phyloP scores from a whole-genome alignment of 2,888 invertebrate genomes.

The Pachymerium ferrugineum region DNA sequence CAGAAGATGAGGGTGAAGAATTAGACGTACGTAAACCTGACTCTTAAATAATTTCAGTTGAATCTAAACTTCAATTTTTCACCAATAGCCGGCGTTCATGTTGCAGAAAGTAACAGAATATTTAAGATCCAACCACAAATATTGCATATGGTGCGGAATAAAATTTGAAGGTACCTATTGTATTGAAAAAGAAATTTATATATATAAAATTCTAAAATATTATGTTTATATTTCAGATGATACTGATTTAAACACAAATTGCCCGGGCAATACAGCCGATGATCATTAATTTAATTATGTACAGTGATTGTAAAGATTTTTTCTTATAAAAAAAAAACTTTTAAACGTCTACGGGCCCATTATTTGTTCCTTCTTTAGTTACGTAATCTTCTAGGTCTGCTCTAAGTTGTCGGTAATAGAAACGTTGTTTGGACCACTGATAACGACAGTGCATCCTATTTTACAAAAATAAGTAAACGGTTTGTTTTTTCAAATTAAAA shows the following conservation, averaged over 20 bases:
- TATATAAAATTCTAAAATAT: not conserved
- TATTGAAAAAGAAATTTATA: too few species aligned
- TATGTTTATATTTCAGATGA: not conserved
- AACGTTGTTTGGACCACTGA: not conserved
- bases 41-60: not conserved
- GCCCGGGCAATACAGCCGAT: constrained; percentile 61
- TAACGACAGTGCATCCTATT: constrained; percentile 20
- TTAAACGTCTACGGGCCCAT: not conserved
- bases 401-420: not conserved
- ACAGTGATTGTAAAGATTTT: not conserved
- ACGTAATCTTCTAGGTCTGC: not conserved
- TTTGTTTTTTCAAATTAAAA: not conserved
- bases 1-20: not conserved
- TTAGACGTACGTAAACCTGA: not conserved
- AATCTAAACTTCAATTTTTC: constrained; percentile 36
- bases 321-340: not conserved
- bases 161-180: constrained; percentile 60
- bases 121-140: constrained; percentile 62
- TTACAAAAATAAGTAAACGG: not conserved
- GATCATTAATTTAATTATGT: constrained; percentile 53
- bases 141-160: constrained; percentile 75
- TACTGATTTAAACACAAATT: constrained; percentile 57
- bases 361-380: not conserved
- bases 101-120: constrained; percentile 60
- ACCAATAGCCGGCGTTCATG: constrained; percentile 53